These are phyloP conservation scores for Patiria pectinifera DNA, from an alignment of 53 echinoderm and acorn worm species.

Conservation along the genomic window DNA sequence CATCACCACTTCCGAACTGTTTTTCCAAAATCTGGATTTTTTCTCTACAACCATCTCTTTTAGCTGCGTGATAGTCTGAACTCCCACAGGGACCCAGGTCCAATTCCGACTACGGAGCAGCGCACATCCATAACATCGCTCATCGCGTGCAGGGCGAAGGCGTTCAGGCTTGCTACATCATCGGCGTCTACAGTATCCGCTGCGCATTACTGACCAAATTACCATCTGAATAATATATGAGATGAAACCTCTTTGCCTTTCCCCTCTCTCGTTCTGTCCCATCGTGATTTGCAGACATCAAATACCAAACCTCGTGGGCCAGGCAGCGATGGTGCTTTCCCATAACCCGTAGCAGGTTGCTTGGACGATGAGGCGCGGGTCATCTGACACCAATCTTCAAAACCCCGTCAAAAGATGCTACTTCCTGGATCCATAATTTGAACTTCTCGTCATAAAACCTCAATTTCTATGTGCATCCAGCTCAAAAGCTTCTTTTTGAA, in stretches of 20 bases:
- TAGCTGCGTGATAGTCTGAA: not conserved
- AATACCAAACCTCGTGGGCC: slow-evolving; percentile 60
- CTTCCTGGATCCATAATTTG: not conserved
- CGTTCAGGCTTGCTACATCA: slow-evolving; percentile 48
- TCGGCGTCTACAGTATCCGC: slow-evolving; percentile 32
- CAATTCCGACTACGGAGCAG: slow-evolving; percentile 34
- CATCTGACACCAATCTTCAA: not conserved
- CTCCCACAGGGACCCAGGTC: slow-evolving; percentile 1
- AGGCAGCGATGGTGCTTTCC: not conserved
- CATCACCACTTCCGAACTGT: not conserved
- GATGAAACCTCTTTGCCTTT: not conserved
- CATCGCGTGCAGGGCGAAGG: slow-evolving; percentile 19
- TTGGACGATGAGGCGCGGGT: not conserved
- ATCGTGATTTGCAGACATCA: slow-evolving; percentile 64
- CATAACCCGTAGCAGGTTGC: not conserved
- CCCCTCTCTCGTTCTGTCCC: not conserved
- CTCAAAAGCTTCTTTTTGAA: not conserved
- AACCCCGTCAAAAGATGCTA: not conserved
- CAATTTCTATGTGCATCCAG: not conserved
- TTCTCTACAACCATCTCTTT: not conserved
- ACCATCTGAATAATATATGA: slow-evolving; percentile 71
- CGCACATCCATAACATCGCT: slow-evolving; percentile 28
- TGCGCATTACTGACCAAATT: slow-evolving; percentile 69
- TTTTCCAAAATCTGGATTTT: not conserved
- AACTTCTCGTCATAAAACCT: not conserved